Evolutionary conservation across 53 echinoderm and acorn worm genomes (phyloP).

Genomic region (Actinopyga echinites): DNA sequence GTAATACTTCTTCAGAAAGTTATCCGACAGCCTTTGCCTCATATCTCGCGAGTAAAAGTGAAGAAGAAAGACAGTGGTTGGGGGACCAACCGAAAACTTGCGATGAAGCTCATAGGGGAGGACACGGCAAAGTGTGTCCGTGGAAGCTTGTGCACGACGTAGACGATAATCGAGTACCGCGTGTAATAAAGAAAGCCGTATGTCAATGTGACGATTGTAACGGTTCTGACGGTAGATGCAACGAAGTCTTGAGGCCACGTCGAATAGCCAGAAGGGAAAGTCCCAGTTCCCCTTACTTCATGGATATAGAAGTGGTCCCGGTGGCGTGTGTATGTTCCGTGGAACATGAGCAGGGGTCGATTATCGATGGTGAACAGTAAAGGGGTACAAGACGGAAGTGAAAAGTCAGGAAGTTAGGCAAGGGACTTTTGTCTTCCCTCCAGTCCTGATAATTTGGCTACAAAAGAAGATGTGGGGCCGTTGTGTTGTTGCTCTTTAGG

Average conservation of each 20-base stretch:
- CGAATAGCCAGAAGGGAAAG: not conserved
- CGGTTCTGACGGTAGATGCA: not conserved
- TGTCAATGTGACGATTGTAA: not conserved
- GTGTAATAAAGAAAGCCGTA: not conserved
- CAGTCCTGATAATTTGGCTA: no score
- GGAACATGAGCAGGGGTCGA: no score
- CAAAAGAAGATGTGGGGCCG: no score
- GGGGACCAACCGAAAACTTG: not conserved
- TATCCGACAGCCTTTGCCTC: no score
- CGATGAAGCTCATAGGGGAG: no score
- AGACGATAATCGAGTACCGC: conserved; percentile 7
- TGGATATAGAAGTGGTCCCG: conserved; percentile 15
- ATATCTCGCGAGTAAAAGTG: no score
- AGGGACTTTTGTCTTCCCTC: no score
- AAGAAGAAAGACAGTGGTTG: not conserved
- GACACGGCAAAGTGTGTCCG: not conserved
- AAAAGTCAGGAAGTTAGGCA: no score
- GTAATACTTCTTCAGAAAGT: no score
- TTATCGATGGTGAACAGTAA: no score
- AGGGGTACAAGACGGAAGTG: no score
- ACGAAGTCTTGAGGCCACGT: conserved; percentile 11
- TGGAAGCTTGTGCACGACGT: not conserved
- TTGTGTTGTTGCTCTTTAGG: no score
- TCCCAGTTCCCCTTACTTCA: not conserved
- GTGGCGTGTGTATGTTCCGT: not conserved